These are phyloP conservation scores for Limnephilus rhombicus DNA, from an alignment of 2,888 invertebrate genomes.

Conservation along the genomic window DNA sequence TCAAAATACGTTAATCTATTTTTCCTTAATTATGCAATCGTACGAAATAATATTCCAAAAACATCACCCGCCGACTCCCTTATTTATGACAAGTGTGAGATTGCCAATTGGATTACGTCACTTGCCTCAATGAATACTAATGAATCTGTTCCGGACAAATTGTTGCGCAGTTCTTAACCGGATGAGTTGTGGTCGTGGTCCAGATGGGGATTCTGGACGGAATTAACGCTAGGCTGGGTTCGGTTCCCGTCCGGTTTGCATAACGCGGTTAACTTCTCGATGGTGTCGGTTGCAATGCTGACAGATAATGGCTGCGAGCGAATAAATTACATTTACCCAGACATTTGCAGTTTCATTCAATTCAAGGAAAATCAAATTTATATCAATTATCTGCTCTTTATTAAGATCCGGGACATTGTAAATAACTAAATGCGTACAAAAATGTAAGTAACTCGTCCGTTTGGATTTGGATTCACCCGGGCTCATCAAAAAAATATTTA, in stretches of 20 bases:
- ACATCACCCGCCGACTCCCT: conserved; percentile 6
- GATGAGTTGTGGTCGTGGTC: conserved; percentile 27
- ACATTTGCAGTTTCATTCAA: background rate
- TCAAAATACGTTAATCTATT: background rate
- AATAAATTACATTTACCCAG: background rate
- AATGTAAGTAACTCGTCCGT: too few relatives aligned
- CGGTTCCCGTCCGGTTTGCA: conserved; percentile 16
- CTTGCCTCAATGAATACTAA: conserved; percentile 66
- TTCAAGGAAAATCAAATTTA: background rate
- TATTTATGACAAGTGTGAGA: conserved; percentile 66
- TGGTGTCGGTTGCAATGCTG: background rate
- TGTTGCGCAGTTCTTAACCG: conserved; percentile 30
- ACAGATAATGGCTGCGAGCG: conserved; percentile 6
- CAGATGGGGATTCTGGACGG: background rate
- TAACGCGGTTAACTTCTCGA: conserved; percentile 16
- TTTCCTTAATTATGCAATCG: background rate
- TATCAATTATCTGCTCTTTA: too few relatives aligned
- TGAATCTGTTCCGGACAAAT: conserved; percentile 62
- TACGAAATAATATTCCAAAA: conserved; percentile 14
- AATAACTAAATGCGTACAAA: too few relatives aligned
- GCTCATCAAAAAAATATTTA: too few relatives aligned
- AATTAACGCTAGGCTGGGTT: conserved; percentile 10
- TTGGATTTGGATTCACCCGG: too few relatives aligned
- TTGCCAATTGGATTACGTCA: conserved; percentile 65
- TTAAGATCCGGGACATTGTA: too few relatives aligned